These are phyloP conservation scores for Diplodus puntazzo DNA, from an alignment of 2,797 vertebrate species.

Conservation along the genomic window DNA sequence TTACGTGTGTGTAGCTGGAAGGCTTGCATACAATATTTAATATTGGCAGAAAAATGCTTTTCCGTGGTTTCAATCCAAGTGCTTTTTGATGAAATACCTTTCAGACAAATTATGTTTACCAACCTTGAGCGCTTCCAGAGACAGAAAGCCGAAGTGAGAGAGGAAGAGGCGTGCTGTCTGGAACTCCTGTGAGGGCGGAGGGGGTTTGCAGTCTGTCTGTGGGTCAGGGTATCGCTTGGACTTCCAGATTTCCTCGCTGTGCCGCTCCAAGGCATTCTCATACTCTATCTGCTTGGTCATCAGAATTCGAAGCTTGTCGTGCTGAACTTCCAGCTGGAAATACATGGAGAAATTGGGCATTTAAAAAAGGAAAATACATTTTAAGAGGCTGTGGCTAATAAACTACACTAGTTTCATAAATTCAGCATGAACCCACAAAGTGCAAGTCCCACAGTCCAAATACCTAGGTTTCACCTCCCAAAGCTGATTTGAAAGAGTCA, in stretches of 20 bases:
- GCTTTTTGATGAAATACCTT: neutral
- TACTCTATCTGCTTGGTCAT: conserved; percentile 95
- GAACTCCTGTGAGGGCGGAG: conserved; percentile 93
- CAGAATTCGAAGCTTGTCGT: conserved; percentile 91
- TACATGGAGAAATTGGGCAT: neutral
- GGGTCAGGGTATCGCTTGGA: conserved; percentile 93
- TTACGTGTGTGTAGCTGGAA: neutral
- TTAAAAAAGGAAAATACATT: neutral
- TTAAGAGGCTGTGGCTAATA: neutral
- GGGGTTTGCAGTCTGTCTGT: conserved; percentile 92
- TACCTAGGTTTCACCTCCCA: neutral
- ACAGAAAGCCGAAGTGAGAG: conserved; percentile 96
- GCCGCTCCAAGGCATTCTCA: conserved; percentile 90
- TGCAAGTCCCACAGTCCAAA: conserved; percentile 23
- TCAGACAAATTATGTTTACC: neutral
- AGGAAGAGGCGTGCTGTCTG: conserved; percentile 97
- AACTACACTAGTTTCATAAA: neutral
- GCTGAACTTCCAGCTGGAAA: conserved; percentile 92
- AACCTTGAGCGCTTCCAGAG: conserved; percentile 95
- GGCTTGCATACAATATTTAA: neutral
- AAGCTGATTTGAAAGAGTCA: conserved; percentile 16
- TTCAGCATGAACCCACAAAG: neutral
- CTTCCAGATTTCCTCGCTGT: conserved; percentile 89
- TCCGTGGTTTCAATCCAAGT: neutral
- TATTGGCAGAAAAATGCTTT: neutral